Conservation (phyloP, 2,888 invertebrate genomes). For the Hydrotaea cyrtoneurina region DNA sequence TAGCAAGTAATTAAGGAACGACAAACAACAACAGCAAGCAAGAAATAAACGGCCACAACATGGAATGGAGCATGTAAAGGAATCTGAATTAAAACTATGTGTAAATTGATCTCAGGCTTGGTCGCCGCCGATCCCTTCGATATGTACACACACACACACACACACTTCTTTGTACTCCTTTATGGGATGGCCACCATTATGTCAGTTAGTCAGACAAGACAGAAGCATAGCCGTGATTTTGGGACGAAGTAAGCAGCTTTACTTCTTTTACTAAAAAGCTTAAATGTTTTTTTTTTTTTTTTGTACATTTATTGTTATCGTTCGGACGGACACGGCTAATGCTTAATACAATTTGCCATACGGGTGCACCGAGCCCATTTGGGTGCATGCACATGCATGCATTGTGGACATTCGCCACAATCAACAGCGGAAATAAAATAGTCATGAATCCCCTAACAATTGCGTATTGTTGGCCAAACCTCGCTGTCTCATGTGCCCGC, state of each 20-base stretch:
- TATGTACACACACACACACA: neutral
- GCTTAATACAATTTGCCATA: no score
- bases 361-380: no score
- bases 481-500: no score
- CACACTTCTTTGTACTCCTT: neutral
- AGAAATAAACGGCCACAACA: neutral
- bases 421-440: no score
- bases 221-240: neutral
- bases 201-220: neutral
- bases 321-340: no score
- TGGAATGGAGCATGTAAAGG: neutral
- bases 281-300: no score
- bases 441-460: no score
- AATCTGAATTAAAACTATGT: conserved; percentile 56
- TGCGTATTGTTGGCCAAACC: no score
- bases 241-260: neutral
- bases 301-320: no score
- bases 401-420: no score
- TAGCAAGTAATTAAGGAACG: conserved; percentile 43
- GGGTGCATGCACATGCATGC: no score
- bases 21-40: neutral
- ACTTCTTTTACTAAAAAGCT: neutral
- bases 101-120: conserved; percentile 62
- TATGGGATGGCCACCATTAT: neutral
- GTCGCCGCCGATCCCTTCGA: neutral